These are phyloP conservation scores for Reticulitermes lucifugus DNA, from an alignment of 2,888 invertebrate species.

Conservation along the genomic window DNA sequence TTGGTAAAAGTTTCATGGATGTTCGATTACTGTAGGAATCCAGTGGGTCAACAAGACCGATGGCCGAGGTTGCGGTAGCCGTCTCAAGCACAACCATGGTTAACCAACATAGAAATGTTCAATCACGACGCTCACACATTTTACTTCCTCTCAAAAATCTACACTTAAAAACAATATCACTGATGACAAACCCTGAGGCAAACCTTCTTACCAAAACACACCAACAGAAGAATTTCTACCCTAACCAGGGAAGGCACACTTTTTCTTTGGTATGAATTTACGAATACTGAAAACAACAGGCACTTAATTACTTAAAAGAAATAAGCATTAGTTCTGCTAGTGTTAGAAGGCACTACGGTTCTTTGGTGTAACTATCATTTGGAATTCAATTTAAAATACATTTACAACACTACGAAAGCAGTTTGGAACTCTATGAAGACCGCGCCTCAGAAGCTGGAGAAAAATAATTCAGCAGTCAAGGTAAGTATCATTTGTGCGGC, in stretches of 20 bases:
- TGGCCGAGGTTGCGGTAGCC: conserved; percentile 50
- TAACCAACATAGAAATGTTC: background rate
- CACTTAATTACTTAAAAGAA: background rate
- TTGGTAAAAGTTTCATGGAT: conserved; percentile 89
- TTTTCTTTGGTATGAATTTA: conserved; percentile 15
- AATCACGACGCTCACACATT: background rate
- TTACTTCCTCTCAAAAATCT: background rate
- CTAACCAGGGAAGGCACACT: background rate
- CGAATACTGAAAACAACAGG: background rate
- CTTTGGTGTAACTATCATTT: background rate
- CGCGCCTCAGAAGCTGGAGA: too few relatives aligned
- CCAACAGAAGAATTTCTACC: background rate
- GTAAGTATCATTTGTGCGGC: too few relatives aligned
- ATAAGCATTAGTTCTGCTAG: background rate
- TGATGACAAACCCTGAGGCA: background rate
- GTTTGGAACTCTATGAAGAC: too few relatives aligned
- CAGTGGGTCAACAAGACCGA: conserved; percentile 45
- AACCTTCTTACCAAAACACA: background rate
- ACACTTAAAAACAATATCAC: background rate
- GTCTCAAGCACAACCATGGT: conserved; percentile 78
- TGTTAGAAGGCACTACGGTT: background rate
- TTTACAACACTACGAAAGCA: too few relatives aligned
- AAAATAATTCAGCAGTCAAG: too few relatives aligned
- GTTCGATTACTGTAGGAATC: conserved; percentile 51
- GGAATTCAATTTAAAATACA: background rate